Evolutionary conservation across 2,113 vertebrate genomes (phyloP).

Genomic region (Typhlomys cinereus): DNA sequence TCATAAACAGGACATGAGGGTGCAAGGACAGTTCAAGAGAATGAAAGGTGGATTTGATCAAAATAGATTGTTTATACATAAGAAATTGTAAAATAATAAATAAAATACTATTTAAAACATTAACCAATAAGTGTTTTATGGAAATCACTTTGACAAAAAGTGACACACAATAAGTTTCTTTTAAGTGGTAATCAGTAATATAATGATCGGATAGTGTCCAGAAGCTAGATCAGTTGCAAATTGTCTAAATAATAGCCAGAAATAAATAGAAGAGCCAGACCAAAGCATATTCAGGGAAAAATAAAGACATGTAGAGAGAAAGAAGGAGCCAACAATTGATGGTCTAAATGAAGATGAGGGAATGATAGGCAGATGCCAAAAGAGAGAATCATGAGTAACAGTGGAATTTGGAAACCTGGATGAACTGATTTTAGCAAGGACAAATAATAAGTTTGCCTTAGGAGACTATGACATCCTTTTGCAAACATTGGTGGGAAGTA

Average conservation of each 20-base stretch:
- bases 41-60: too few relatives aligned
- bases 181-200: neutral
- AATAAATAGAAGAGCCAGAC: neutral
- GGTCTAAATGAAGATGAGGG: neutral
- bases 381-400: neutral
- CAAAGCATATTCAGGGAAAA: neutral
- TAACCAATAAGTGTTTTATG: neutral
- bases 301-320: neutral
- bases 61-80: too few relatives aligned
- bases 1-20: too few relatives aligned
- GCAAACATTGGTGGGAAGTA: neutral
- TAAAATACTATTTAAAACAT: too few relatives aligned
- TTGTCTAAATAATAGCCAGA: neutral
- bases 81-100: too few relatives aligned
- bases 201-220: neutral
- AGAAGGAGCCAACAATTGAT: neutral
- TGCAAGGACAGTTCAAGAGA: too few relatives aligned
- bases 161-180: neutral
- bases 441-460: neutral
- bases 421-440: conserved; percentile 30
- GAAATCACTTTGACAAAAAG: neutral
- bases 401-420: neutral
- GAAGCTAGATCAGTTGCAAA: conserved; percentile 1
- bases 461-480: neutral
- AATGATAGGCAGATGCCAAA: neutral